phyloP scores from a whole-genome alignment of 2,888 invertebrate genomes.

The Entomobrya multifasciata region DNA sequence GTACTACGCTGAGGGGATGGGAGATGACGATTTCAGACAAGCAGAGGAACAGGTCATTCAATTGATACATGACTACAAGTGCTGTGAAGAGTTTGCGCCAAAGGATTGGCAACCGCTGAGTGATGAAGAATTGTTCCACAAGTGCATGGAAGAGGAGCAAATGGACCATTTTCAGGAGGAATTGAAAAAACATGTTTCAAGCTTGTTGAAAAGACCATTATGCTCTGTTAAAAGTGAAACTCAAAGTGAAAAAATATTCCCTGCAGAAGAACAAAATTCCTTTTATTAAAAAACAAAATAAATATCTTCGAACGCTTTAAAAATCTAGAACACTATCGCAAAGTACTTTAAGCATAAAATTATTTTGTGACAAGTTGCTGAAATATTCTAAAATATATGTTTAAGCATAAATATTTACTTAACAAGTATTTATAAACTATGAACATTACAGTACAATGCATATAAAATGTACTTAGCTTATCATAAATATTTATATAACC shows the following conservation, averaged over 20 bases:
- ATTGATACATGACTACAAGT: slow-evolving; percentile 52
- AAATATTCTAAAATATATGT: too few species aligned
- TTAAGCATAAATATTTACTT: too few species aligned
- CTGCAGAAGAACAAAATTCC: background rate
- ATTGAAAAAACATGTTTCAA: too few species aligned
- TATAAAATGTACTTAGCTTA: background rate
- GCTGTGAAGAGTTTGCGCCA: slow-evolving; percentile 3
- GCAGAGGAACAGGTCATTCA: slow-evolving; percentile 48
- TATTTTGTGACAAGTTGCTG: too few species aligned
- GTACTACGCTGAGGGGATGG: slow-evolving; percentile 68
- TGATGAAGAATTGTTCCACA: slow-evolving; percentile 6
- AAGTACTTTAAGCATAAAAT: too few species aligned
- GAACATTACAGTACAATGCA: too few species aligned
- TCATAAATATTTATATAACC: background rate
- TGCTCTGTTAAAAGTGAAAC: background rate
- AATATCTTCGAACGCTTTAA: too few species aligned
- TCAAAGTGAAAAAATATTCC: background rate
- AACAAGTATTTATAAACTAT: too few species aligned
- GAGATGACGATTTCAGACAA: slow-evolving; percentile 60
- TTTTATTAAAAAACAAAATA: background rate
- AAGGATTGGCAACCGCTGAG: slow-evolving; percentile 2
- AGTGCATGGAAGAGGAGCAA: slow-evolving; percentile 15
- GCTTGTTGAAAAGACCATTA: background rate
- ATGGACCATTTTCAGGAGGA: background rate
- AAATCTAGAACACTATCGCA: too few species aligned